Evolutionary conservation across 2,888 invertebrate genomes (phyloP), one percentile per base, ranked within the genome.

Genomic region (Drosophila anomelani): DNA sequence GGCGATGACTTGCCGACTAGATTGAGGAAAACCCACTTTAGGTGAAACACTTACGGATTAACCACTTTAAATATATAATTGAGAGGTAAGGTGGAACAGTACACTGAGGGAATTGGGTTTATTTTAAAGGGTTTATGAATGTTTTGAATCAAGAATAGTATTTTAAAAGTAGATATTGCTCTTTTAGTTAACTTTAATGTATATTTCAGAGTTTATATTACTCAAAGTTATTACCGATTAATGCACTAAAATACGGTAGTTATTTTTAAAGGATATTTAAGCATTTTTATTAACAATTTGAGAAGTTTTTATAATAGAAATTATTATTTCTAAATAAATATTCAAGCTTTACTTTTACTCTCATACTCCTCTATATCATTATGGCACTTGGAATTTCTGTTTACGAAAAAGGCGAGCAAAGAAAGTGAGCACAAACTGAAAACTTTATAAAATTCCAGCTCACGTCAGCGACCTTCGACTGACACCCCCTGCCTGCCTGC

Each of bases 401-500:
- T 41, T 38, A 38, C 23, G 53, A 74, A 49, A 66, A 26, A 58
- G 74, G 46, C 58, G 15, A n/a, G 32, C 66, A 66, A 74, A 74
- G 75, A 73, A 73, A 73, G 73, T 36, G 38, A 39, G 20, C 20
- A n/a, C 6, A 36, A 66, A 36, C 23, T 23, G n/a, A 4, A 43
- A 66, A 36, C 17, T 23, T n/a, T 32, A 51, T 32, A 54, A 39
- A 53, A 17, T 29, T 29, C 15, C 23, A 32, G 41, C 41, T 49
- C 85, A 75, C 87, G 78, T 78, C 82, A 77, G 77, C 87, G 83
- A 81, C 87, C 83, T 85, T 87, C 83, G 64, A 36, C 13, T 34
- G 26, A 46, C 46, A 38, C 59, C 61, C 39, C 61, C 58, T 46
- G 58, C 34, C 26, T 26, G 26, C 26, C 29, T 29, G 29, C 44